These are phyloP conservation scores for Boloria selene DNA, from an alignment of 2,888 invertebrate species.

Conservation along the genomic window DNA sequence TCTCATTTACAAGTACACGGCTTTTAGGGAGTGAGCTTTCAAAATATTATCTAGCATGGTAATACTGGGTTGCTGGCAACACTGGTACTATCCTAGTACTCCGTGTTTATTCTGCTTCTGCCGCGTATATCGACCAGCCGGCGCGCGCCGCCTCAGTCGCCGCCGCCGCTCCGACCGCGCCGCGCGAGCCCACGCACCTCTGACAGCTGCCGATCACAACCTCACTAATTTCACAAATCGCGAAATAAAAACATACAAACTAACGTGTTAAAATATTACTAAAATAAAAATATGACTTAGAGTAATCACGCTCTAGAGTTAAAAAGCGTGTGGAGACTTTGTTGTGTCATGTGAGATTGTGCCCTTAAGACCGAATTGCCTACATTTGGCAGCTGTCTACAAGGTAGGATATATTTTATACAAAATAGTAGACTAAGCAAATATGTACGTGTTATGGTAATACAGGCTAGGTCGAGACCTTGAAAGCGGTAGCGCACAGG, in stretches of 20 bases:
- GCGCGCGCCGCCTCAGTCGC: conserved; percentile 73
- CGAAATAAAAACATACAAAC: conserved; percentile 27
- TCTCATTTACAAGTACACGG: no score
- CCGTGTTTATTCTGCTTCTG: conserved; percentile 80
- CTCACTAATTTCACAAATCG: conserved; percentile 46
- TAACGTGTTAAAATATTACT: conserved; percentile 1
- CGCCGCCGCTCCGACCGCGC: conserved; percentile 52
- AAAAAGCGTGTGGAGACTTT: conserved; percentile 46
- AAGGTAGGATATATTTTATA: conserved; percentile 55
- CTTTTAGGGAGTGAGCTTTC: background rate
- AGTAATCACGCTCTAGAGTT: conserved; percentile 16
- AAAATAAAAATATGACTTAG: background rate
- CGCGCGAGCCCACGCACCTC: conserved; percentile 57
- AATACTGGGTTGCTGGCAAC: conserved; percentile 66
- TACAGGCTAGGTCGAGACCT: conserved; percentile 51
- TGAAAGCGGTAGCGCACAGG: conserved; percentile 46
- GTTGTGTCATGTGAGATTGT: conserved; percentile 64
- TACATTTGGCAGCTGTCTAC: conserved; percentile 66
- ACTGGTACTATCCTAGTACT: conserved; percentile 66
- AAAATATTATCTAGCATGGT: conserved; percentile 52
- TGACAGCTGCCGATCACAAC: conserved; percentile 64
- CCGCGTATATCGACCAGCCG: conserved; percentile 77
- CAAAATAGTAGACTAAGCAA: conserved; percentile 10
- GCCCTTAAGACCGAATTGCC: conserved; percentile 49
- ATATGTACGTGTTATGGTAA: conserved; percentile 40